Evolutionary conservation across 2,797 vertebrate genomes (phyloP).

Genomic region (Malacoraja senta): DNA sequence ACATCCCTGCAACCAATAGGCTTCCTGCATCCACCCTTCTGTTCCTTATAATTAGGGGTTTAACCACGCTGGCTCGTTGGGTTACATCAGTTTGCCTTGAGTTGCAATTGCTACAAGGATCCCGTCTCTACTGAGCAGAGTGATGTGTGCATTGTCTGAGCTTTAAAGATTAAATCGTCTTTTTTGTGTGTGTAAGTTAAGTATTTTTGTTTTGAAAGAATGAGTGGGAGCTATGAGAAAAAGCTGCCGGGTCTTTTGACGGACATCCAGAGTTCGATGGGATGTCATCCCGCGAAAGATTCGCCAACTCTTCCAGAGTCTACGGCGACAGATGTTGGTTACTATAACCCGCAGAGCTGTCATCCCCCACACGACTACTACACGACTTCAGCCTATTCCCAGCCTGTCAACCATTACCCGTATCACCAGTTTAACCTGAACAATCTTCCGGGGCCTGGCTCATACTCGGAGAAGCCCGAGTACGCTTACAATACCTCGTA

Average conservation of each 20-base stretch:
- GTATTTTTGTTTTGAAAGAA: conserved; percentile 45
- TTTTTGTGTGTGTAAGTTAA: conserved; percentile 31
- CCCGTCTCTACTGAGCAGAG: background rate
- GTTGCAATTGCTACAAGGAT: background rate
- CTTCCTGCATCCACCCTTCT: conserved; percentile 69
- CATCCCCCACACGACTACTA: conserved; percentile 83
- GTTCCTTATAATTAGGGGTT: conserved; percentile 81
- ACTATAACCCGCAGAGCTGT: conserved; percentile 74
- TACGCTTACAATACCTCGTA: conserved; percentile 83
- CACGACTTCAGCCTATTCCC: conserved; percentile 71
- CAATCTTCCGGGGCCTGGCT: conserved; percentile 71
- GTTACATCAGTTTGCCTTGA: conserved; percentile 45
- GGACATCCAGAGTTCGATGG: conserved; percentile 86
- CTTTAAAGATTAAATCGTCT: conserved; percentile 19
- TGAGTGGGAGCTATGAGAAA: conserved; percentile 85
- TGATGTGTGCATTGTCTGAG: conserved; percentile 27
- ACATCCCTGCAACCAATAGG: conserved; percentile 77
- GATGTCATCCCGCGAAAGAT: conserved; percentile 91
- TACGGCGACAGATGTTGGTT: conserved; percentile 90
- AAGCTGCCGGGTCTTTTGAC: conserved; percentile 87
- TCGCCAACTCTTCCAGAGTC: conserved; percentile 93
- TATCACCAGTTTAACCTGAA: conserved; percentile 85
- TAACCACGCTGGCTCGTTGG: conserved; percentile 65
- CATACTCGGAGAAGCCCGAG: conserved; percentile 85
- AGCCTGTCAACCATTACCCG: conserved; percentile 75